Base-by-base conservation (phyloP, 2,113 vertebrate genomes). In the Jaculus jaculus region DNA sequence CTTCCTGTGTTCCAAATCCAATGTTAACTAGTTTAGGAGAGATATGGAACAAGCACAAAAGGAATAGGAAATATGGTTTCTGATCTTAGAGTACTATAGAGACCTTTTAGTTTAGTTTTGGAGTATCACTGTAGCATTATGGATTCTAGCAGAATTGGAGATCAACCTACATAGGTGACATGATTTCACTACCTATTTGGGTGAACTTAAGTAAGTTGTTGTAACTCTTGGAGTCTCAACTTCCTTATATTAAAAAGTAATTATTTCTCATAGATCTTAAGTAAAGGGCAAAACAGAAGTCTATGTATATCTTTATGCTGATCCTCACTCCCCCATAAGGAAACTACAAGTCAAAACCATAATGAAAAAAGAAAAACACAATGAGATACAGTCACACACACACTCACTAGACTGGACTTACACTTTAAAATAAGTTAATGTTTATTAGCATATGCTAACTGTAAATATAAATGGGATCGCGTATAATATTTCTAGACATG, bases 101-200 rank as follows among this genome's bases (percentile, higher is more conserved):
- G 37, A 90, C 51, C 17, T 92, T 94, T 92, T 78, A 42, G 81
- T 95, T 95, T 92, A 81, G 80, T 68, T 94, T 95, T 39, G 69
- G 47, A 87, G 39, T n/a, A 20, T 75, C 68, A 47, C n/a, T 92
- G 47, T 68, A 79, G 28, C 65, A 86, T 58, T 84, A 61, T 69
- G 69, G 68, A 80, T 82, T 77, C 88, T 51, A 94, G 39, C 78
- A 93, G 39, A 75, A 34, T 73, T 12, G 63, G n/a, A 91, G 58
- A 80, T 94, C 77, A 91, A 91, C 88, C 4, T 89, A 47, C 65
- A 86, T 30, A 42, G 37, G 21, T 87, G 66, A 85, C 42, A 63
- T 34, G 80, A 89, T 24, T 94, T 93, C 51, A 58, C 66, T 69
- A 47, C 51, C 20, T 90, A 26, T 79, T 91, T 93, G 47, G 80